Base-by-base conservation (phyloP, 1,140 invertebrate genomes). In the Drosophila murphyi region DNA sequence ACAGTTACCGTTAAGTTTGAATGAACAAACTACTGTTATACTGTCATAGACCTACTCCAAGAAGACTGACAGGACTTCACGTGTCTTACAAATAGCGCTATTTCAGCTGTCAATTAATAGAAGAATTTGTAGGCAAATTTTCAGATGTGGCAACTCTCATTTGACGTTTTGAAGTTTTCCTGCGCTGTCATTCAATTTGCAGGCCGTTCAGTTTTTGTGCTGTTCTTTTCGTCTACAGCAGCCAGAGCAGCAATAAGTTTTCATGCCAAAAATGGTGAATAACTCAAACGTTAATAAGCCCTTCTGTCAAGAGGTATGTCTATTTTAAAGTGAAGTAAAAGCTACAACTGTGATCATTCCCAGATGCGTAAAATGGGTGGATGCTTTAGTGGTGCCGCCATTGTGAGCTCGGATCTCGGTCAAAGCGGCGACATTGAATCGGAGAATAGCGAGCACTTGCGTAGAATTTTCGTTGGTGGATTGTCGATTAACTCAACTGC, bases 381-480 rank as follows among this genome's bases (percentile, higher is more conserved):
- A 8, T 63, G 70, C 8, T 5, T 34, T 28, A 47, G 5, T 65
- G 35, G n/a, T 20, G 28, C 5, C 8, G 51, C 31, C 12, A 34
- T 32, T 0, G 61, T 65, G 0, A 45, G 51, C 32, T 0, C 47
- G 31, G 43, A 32, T 59, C n/a, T 55, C 2, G 56, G 69, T 39
- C 8, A 37, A 2, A 63, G 34, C 48, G 32, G 20, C 59, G 45
- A 2, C 29, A 43, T 7, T 50, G 35, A 12, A 28, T 28, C 20
- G 2, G 67, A 69, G 3, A 56, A 6, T 4, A 55, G 56, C 32
- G 86, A 90, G 47, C 78, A 90, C 32, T 78, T 89, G 75, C 87
- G 82, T 34, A 90, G 90, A 48, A 87, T 90, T n/a, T 90, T 90
- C 29, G 68, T 90, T 32, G 86, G 86, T 1, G 86, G 86, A 0